phyloP scores from a whole-genome alignment of 2,113 vertebrate genomes.

The Podocnemis expansa region DNA sequence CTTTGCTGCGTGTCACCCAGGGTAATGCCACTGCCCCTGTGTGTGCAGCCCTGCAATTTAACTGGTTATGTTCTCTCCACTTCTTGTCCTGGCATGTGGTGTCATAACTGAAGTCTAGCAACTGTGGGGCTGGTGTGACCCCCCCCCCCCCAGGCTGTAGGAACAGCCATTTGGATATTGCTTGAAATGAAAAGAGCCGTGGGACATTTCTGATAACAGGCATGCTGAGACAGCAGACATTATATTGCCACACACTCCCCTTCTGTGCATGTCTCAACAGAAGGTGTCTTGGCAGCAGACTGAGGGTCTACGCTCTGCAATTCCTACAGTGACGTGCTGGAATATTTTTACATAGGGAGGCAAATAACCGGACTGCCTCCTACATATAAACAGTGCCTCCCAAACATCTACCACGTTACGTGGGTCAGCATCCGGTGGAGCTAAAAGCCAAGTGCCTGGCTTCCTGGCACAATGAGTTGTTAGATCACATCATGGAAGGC shows the following conservation, averaged over 20 bases:
- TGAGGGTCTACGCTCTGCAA: neutral
- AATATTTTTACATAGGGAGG: neutral
- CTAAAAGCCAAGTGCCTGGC: neutral
- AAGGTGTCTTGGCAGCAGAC: neutral
- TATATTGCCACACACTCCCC: neutral
- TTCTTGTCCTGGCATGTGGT: neutral
- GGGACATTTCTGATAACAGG: too few species aligned
- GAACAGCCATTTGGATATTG: neutral
- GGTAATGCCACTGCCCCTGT: too few species aligned
- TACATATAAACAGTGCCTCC: neutral
- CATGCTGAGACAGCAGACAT: neutral
- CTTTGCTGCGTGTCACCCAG: neutral
- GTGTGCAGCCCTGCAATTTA: too few species aligned
- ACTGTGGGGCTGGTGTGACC: neutral
- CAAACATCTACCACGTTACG: neutral
- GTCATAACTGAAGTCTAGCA: neutral
- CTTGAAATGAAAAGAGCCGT: neutral
- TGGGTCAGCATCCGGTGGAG: too few species aligned
- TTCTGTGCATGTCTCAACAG: neutral
- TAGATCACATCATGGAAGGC: neutral
- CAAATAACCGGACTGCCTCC: neutral
- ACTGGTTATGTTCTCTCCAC: too few species aligned
- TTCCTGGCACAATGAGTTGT: neutral
- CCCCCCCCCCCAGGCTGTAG: too few species aligned
- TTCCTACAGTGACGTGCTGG: neutral